phyloP scores from a whole-genome alignment of 2,888 invertebrate species.

The Pollenia labialis region DNA sequence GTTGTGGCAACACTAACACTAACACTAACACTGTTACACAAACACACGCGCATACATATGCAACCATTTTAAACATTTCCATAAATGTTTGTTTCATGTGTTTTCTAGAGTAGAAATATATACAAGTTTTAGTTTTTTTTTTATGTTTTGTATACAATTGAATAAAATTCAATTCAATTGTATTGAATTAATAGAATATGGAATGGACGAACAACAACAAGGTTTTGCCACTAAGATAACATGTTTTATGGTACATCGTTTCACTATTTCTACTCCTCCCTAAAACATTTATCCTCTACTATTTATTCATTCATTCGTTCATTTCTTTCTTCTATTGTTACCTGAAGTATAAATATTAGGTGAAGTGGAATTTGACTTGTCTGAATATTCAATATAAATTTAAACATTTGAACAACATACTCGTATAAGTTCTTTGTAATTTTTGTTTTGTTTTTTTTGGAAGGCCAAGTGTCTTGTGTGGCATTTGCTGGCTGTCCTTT shows the following conservation, averaged over 20 bases:
- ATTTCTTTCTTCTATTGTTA: conserved; percentile 52
- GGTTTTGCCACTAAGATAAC: conserved; percentile 50
- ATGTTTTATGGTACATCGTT: conserved; percentile 29
- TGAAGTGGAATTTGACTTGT: conserved; percentile 68
- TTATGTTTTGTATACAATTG: conserved; percentile 47
- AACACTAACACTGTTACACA: background rate
- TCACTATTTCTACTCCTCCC: conserved; percentile 26
- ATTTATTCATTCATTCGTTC: background rate
- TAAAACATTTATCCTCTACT: background rate
- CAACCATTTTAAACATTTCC: background rate
- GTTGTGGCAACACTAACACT: no score
- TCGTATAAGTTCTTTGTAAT: conserved; percentile 3
- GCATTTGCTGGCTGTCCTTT: conserved; percentile 5
- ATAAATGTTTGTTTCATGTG: conserved; percentile 2
- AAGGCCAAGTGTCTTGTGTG: background rate
- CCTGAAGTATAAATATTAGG: conserved; percentile 62
- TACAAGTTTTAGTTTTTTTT: conserved; percentile 12
- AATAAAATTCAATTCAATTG: conserved; percentile 58
- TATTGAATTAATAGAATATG: conserved; percentile 59
- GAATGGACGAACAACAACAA: conserved; percentile 55
- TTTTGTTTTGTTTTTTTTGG: background rate
- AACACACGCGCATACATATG: background rate
- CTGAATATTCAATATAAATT: conserved; percentile 32
- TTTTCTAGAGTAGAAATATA: conserved; percentile 39
- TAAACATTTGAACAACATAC: background rate